These are phyloP conservation scores for Molanna angustata DNA, from an alignment of 2,888 invertebrate species.

Conservation along the genomic window DNA sequence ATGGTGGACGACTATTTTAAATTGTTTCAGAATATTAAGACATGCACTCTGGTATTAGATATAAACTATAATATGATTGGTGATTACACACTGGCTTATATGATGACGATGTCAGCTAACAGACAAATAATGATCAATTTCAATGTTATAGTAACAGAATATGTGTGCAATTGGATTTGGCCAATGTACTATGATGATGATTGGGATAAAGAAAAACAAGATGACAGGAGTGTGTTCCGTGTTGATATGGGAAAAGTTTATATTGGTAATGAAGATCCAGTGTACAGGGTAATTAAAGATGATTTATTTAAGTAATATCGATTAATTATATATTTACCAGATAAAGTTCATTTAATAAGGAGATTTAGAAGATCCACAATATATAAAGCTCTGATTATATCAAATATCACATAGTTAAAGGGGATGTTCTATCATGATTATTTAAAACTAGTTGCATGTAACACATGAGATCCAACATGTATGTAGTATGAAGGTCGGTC, in stretches of 20 bases:
- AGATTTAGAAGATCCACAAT: no score
- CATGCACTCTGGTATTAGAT: constrained; percentile 41
- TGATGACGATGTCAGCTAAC: constrained; percentile 46
- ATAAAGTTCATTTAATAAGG: no score
- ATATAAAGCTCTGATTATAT: no score
- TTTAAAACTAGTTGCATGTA: no score
- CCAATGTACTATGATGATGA: constrained; percentile 11
- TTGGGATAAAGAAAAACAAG: constrained; percentile 36
- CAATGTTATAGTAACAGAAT: constrained; percentile 36
- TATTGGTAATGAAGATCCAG: constrained; percentile 51
- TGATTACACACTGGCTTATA: constrained; percentile 43
- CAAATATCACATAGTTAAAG: no score
- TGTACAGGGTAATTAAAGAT: constrained; percentile 48
- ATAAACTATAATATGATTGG: constrained; percentile 43
- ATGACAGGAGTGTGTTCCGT: constrained; percentile 4
- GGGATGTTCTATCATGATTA: no score
- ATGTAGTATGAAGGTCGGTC: no score
- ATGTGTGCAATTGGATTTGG: constrained; percentile 10
- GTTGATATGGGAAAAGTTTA: constrained; percentile 42
- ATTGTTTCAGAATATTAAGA: constrained; percentile 41
- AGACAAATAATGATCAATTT: constrained; percentile 42
- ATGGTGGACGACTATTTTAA: no score
- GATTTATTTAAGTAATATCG: no score
- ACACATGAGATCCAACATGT: no score
- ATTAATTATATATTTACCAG: no score